These are phyloP conservation scores for Barnardius zonarius DNA, from an alignment of 2,113 vertebrate species.

Conservation along the genomic window DNA sequence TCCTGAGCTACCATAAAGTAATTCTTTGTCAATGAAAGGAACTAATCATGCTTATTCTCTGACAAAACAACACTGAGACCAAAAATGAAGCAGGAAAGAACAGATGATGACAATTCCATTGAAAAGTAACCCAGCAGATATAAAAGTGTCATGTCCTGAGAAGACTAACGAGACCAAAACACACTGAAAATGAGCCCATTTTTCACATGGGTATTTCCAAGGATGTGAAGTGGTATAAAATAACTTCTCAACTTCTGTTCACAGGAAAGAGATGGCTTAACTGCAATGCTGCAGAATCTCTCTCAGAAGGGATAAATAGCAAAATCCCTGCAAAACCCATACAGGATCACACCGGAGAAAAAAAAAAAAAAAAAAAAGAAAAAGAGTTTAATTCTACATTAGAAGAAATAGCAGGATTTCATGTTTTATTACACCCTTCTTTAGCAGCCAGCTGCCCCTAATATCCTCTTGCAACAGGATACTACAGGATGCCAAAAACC, in stretches of 20 bases:
- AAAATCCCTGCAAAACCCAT: background rate
- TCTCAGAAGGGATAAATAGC: background rate
- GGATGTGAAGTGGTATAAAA: background rate
- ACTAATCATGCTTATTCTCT: background rate
- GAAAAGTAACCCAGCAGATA: background rate
- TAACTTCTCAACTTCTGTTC: background rate
- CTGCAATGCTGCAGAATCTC: background rate
- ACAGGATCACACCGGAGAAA: background rate
- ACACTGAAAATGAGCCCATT: background rate
- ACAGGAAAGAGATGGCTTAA: background rate
- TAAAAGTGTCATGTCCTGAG: background rate
- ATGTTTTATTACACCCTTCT: conserved; percentile 19
- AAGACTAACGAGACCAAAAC: background rate
- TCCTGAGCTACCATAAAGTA: background rate
- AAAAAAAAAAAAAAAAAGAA: too few relatives aligned
- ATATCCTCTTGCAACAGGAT: conserved; percentile 15
- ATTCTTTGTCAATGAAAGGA: background rate
- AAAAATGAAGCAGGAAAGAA: background rate
- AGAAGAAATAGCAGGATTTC: background rate
- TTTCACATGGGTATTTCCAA: background rate
- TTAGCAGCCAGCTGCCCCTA: conserved; percentile 6
- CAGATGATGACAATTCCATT: background rate
- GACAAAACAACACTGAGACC: background rate
- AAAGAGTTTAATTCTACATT: background rate
- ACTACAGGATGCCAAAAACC: background rate